Base-by-base conservation (phyloP, 2,113 vertebrate species). In the Antennarius striatus region DNA sequence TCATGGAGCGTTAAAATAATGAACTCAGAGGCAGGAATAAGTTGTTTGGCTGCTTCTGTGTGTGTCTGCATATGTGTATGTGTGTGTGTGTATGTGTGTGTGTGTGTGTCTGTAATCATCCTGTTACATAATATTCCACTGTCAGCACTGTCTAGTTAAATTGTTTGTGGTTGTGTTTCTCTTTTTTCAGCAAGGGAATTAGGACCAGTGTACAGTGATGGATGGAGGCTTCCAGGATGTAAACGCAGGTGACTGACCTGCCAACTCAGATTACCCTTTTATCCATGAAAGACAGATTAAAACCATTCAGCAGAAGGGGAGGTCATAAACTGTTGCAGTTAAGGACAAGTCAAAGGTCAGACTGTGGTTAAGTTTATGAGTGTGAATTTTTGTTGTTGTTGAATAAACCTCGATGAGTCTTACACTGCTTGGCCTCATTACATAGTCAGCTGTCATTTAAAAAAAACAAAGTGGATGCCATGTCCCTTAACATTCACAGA, bases 381-480 rank as follows among this genome's bases (percentile, higher is more conserved):
- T 51, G 11, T 66, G 4, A 53, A 16, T 64, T 52, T 45, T 29
- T 22, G 17, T 53, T 30, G 52, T 45, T 43, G 15, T 22, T 50
- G 12, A 14, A 39, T 30, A 8, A 22, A 39, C 62, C 5, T 56
- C 50, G 58, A 59, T 43, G 46, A 48, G 5, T 40, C 12, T 8
- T 39, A 11, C 4, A 12, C 11, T 45, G 43, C 11, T 12, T 4
- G 43, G 43, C 58, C 73, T 81, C 81, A 86, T 80, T 81, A 77
- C 74, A 62, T 70, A 79, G 52, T 82, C 75, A 71, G 63, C 29
- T 64, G 30, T 64, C 54, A 68, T 50, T 72, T 53, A 42, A 80
- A 87, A 51, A 85, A 51, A 89, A 91, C 80, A 91, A 87, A 76
- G 16, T 0, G 4, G 65, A 79, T 78, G 70, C 77, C 36, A 1